Base-by-base conservation (phyloP, 2,888 invertebrate species). In the Spodoptera picta region DNA sequence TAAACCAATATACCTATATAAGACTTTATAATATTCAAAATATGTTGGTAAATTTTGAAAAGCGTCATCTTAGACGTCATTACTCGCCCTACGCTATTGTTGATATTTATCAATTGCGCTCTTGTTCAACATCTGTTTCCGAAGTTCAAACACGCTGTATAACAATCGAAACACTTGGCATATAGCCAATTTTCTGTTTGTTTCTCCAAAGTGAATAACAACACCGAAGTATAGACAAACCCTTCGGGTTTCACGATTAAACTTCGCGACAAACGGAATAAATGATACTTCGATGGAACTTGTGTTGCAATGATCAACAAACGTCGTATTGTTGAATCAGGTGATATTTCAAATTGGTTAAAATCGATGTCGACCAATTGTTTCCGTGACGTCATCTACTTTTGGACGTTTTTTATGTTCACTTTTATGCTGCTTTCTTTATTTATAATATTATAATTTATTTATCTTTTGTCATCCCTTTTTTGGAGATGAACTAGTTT, bases 161-260 rank as follows among this genome's bases (percentile, higher is more conserved):
- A 7, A 54, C 7, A 47, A 6, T 12, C 36, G 10, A 47, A 54
- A 62, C 41, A 0, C 48, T 44, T 63, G 60, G 51, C 63, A 58
- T 60, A 44, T n/a, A 23, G 57, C 48, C 63, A 43, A 67, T 57
- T 62, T 14, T 44, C 47, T 48, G 56, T 49, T 48, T 55, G 36
- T 43, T 60, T 12, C 55, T 59, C 5, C 1, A 14, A 23, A 11
- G n/a, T 56, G 47, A 64, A 36, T 45, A 19, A 46, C 19, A 42
- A 23, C 47, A 36, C 0, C 12, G 42, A 53, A 31, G 5, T 49
- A 6, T 31, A 23, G 49, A 45, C 27, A 60, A 68, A 51, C 50
- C 5, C 49, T 59, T 12, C 36, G 56, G 4, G 53, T 46, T n/a
- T n/a, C 2, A 5, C 36, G 31, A 55, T 58, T 31, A 51, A 60